Evolutionary conservation across 2,113 vertebrate genomes (phyloP).

Genomic region (Grammomys dolichurus): DNA sequence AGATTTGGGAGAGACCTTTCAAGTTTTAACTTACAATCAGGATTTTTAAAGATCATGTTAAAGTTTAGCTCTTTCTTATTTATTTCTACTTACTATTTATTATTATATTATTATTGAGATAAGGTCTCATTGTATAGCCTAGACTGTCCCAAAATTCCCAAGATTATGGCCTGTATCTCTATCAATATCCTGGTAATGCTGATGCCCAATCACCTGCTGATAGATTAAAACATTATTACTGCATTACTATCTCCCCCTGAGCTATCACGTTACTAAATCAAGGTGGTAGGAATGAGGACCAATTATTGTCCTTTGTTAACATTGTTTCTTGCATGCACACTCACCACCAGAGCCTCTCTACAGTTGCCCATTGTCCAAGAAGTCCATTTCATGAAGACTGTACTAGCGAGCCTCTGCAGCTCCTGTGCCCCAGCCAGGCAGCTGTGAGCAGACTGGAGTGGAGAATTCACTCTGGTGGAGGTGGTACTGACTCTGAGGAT

Average conservation of each 20-base stretch:
- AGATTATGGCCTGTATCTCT: neutral
- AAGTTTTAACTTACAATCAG: neutral
- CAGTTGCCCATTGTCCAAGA: constrained; percentile 21
- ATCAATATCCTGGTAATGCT: neutral
- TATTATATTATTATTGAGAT: neutral
- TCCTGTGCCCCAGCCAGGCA: neutral
- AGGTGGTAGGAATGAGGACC: constrained; percentile 2
- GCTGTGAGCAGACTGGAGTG: neutral
- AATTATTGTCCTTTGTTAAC: constrained; percentile 52
- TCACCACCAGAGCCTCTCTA: neutral
- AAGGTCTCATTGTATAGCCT: neutral
- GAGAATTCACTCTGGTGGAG: neutral
- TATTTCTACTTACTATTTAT: neutral
- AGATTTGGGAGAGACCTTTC: neutral
- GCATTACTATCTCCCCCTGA: neutral
- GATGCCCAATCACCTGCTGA: neutral
- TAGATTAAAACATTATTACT: constrained; percentile 16
- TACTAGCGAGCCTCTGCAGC: neutral
- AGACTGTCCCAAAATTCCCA: neutral
- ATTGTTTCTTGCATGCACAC: constrained; percentile 44
- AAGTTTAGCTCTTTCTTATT: neutral
- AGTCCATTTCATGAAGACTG: neutral
- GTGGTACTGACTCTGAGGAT: neutral
- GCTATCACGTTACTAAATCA: constrained; percentile 57
- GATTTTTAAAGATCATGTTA: neutral